Base-by-base conservation (phyloP, 2,797 vertebrate species). In the Acanthiza pusilla region DNA sequence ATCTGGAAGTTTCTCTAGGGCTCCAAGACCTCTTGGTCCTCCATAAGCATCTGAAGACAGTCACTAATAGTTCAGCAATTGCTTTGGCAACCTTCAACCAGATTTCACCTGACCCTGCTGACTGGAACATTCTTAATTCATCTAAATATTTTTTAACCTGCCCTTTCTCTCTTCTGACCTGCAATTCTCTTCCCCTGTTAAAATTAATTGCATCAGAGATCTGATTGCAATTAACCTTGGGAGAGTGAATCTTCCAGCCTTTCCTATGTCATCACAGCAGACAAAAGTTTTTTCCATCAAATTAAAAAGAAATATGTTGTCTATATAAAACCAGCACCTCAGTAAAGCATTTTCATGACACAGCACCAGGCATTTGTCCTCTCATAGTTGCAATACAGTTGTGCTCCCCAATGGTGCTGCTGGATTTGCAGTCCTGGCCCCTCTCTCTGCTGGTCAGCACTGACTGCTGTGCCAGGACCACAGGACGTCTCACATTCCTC, bases 161-260 rank as follows among this genome's bases (percentile, higher is more conserved):
- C 27, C 77, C 53, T 92, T 92, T 82, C 55, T 89, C 45, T 82
- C 66, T 63, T 76, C 53, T 77, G 47, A 81, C 63, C 74, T 73
- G 11, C n/a, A 18, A 79, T 92, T 89, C 65, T 92, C 60, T 85
- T 92, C 30, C 48, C 15, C 27, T 60, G 26, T 82, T 93, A 87
- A 93, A 96, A 95, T 93, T 92, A 93, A 85, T 93, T 94, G 45
- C 61, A 53, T 27, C 5, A 77, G 76, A 70, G 55, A 73, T 67
- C 51, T 92, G 78, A 89, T 93, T 82, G 89, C 88, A 96, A 94
- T 94, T 96, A 91, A 93, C 95, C 94, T 88, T 89, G 75, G 81
- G 67, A 67, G 12, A 77, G 63, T 71, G 88, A 96, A 77, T 91
- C 86, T 91, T 87, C 82, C 89, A 77, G 57, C 53, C 36, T 95